A percentile compares a stretch with the other conserved stretches of the same genome.
phyloP scores from a whole-genome alignment of 92 coral and sea anemone genomes.

The Pocillopora grandis region DNA sequence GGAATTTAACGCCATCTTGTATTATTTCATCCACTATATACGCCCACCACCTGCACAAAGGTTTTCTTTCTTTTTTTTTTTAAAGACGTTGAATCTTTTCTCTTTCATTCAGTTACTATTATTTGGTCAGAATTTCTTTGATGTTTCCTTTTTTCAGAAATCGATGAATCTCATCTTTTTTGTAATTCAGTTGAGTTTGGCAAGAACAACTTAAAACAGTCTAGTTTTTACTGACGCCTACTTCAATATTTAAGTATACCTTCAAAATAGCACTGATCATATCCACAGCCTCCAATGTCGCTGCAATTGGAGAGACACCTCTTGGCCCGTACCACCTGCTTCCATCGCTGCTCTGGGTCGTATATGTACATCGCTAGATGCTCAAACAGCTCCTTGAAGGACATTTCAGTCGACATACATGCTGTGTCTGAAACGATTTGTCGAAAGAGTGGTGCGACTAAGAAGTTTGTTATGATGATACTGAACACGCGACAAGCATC shows the following conservation, averaged over 20 bases:
- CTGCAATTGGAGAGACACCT: conserved; percentile 81
- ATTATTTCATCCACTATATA: too few relatives aligned
- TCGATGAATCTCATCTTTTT: too few relatives aligned
- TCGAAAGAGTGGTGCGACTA: too few relatives aligned
- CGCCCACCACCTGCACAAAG: too few relatives aligned
- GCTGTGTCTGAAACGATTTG: conserved; percentile 78
- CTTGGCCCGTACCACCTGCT: conserved; percentile 92
- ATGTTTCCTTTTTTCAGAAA: too few relatives aligned
- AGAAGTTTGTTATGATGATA: too few relatives aligned
- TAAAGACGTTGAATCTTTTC: background rate
- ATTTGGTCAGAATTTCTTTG: too few relatives aligned
- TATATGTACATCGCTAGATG: conserved; percentile 79
- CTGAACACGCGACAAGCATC: too few relatives aligned
- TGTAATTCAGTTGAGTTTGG: too few relatives aligned
- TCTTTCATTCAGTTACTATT: background rate
- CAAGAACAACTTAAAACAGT: background rate
- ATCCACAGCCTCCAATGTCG: conserved; percentile 88
- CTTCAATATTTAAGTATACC: conserved; percentile 45
- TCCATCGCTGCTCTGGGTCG: conserved; percentile 95
- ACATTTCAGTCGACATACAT: conserved; percentile 85
- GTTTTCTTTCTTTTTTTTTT: too few relatives aligned
- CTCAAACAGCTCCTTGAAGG: conserved; percentile 89
- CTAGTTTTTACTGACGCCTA: background rate
- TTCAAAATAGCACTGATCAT: conserved; percentile 93
- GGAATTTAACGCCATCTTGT: too few relatives aligned